Evolutionary conservation across 2,888 invertebrate genomes (phyloP), one percentile per base, ranked within the genome.

Genomic region (Myathropa florea): DNA sequence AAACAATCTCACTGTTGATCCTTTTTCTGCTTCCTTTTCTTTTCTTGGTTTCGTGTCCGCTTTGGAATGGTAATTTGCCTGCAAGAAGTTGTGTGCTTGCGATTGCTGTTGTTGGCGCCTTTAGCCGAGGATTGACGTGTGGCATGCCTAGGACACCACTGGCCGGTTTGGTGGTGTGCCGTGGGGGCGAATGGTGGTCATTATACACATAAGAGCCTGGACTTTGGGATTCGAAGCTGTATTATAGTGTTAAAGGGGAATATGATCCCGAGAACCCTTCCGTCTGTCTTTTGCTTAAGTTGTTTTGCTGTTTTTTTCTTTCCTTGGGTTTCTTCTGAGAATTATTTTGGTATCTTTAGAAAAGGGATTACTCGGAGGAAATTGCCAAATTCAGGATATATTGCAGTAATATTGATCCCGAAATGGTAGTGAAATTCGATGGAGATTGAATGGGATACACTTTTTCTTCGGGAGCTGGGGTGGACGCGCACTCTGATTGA

Each of bases 21-120:
- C 81, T 78, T 84, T 83, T 76, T 64, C 33, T 67, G 55, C 28
- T 39, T 23, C 0, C 18, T 28, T 12, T 33, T 57, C n/a, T 18
- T 57, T 3, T 7, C 7, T 57, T 7, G 24, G 57, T 57, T 57
- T 57, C 24, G 57, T 24, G 23, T 57, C 23, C 24, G 57, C 71
- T 60, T 84, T 46, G 76, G 60, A 80, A 84, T 84, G 84, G 84
- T 84, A 84, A 84, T 84, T 84, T 72, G 84, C 70, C 72, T 71
- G 60, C 36, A 80, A 80, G 67, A 67, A 75, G 75, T 73, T 75
- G 70, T 71, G 36, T 75, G 36, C 63, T 72, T 30, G 33, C 72
- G 72, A 80, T 64, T 85, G 57, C 18, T 61, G 36, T 76, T 71
- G 46, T n/a, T 61, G 55, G 57, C 71, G 75, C 60, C 61, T 18